These are phyloP conservation scores for Paraescarpia echinospica DNA, from an alignment of 1,140 invertebrate genomes.

Conservation along the genomic window DNA sequence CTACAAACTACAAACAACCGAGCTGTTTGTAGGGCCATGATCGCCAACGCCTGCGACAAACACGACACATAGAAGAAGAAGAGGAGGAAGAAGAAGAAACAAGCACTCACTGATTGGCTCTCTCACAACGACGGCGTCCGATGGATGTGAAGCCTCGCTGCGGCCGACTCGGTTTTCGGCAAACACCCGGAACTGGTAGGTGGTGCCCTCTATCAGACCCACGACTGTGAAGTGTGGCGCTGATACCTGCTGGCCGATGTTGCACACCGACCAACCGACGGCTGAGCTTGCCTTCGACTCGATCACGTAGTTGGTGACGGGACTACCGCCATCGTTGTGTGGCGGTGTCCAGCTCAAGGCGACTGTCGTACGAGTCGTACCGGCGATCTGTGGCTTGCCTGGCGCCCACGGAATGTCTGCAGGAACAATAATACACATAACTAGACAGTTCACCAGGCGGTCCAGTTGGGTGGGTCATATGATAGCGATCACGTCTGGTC, in stretches of 20 bases:
- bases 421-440: slow-evolving; percentile 5
- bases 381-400: slow-evolving; percentile 86
- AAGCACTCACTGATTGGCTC: slow-evolving; percentile 22
- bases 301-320: slow-evolving; percentile 88
- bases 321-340: slow-evolving; percentile 83
- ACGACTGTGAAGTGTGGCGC: slow-evolving; percentile 66
- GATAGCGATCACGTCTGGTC: too few relatives aligned
- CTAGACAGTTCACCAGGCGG: too few relatives aligned
- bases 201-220: slow-evolving; percentile 83
- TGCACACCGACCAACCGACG: slow-evolving; percentile 23
- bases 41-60: neutral
- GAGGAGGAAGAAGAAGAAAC: too few relatives aligned
- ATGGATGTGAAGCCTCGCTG: slow-evolving; percentile 72
- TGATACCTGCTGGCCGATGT: slow-evolving; percentile 16
- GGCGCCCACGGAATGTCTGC: slow-evolving; percentile 85
- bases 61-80: neutral
- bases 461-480: too few relatives aligned
- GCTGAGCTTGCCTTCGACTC: slow-evolving; percentile 64
- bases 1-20: too few relatives aligned
- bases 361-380: slow-evolving; percentile 91
- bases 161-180: slow-evolving; percentile 94
- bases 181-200: slow-evolving; percentile 93
- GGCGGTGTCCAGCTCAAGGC: slow-evolving; percentile 85
- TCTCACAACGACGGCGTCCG: slow-evolving; percentile 24
- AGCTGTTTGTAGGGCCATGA: too few relatives aligned